A percentile compares a stretch with the other conserved stretches of the same genome.
Evolutionary conservation across 2,888 invertebrate species (phyloP).

Genomic region (Tetragonisca angustula): DNA sequence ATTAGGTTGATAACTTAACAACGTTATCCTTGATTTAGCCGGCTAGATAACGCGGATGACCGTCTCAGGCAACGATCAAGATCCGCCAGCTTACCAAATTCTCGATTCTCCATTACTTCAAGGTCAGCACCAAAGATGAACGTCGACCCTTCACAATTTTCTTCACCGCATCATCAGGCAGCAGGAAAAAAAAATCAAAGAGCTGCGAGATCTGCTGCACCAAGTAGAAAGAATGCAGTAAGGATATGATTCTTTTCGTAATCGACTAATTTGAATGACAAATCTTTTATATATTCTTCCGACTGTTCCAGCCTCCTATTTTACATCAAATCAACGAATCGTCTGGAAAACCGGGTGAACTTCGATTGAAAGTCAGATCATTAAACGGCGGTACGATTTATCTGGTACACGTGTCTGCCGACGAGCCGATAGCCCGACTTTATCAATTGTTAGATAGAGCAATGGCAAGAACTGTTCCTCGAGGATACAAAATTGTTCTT

Average conservation of each 20-base stretch:
- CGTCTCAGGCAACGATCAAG: slow-evolving; percentile 68
- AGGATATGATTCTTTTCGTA: not conserved
- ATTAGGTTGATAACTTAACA: not conserved
- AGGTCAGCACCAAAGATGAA: slow-evolving; percentile 61
- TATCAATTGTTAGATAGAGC: slow-evolving; percentile 78
- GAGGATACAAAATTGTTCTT: slow-evolving; percentile 77
- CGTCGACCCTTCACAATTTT: slow-evolving; percentile 34
- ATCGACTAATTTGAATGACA: not conserved
- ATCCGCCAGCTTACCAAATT: slow-evolving; percentile 72
- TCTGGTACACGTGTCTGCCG: slow-evolving; percentile 76
- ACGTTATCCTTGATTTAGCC: not conserved
- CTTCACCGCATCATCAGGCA: not conserved
- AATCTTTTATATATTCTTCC: not conserved
- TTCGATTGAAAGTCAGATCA: slow-evolving; percentile 77
- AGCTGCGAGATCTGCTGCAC: slow-evolving; percentile 63
- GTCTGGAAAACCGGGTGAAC: slow-evolving; percentile 70
- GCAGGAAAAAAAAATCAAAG: slow-evolving; percentile 40
- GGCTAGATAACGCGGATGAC: slow-evolving; percentile 26
- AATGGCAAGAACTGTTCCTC: slow-evolving; percentile 67
- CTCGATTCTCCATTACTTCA: slow-evolving; percentile 32
- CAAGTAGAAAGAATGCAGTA: slow-evolving; percentile 53
- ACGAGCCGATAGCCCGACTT: slow-evolving; percentile 75
- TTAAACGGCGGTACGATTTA: slow-evolving; percentile 78
- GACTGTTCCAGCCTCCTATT: slow-evolving; percentile 71
- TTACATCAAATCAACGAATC: slow-evolving; percentile 77